Percentiles rank a stretch among this genome's conserved stretches.
Evolutionary conservation across 2,113 vertebrate species (phyloP).

Genomic region (Bos javanicus): DNA sequence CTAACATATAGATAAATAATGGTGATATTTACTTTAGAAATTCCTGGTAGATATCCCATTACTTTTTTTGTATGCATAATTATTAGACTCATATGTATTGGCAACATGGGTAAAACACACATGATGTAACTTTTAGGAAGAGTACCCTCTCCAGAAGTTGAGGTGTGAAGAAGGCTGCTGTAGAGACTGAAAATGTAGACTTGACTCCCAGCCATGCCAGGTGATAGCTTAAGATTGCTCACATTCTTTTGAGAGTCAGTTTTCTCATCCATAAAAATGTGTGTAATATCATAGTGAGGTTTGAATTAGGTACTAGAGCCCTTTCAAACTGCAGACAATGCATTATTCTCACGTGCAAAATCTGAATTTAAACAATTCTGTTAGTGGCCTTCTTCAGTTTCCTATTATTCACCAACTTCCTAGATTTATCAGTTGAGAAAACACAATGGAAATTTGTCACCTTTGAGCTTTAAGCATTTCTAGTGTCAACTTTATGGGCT

Average conservation of each 20-base stretch:
- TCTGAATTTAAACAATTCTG: not conserved
- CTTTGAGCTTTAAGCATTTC: not conserved
- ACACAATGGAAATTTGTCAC: not conserved
- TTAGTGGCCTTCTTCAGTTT: not conserved
- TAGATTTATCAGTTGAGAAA: not conserved
- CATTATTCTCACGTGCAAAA: not conserved
- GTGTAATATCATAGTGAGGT: not conserved
- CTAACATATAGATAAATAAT: not conserved
- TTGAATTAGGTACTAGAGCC: not conserved
- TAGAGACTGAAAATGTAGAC: not conserved
- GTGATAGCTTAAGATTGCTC: not conserved
- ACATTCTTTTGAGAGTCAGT: not conserved
- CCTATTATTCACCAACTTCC: not conserved
- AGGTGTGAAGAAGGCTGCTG: not conserved
- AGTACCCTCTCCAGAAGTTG: not conserved
- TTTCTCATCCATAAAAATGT: not conserved
- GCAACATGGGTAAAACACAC: not conserved
- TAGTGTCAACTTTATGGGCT: not conserved
- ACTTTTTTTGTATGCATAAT: not conserved
- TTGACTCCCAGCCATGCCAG: not conserved
- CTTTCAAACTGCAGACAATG: not conserved
- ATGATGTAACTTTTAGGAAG: not conserved
- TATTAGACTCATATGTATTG: not conserved
- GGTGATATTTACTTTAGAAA: not conserved
- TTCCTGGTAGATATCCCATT: not conserved